Conservation (phyloP, 2,888 invertebrate species). For the Amphiduros pacificus region DNA sequence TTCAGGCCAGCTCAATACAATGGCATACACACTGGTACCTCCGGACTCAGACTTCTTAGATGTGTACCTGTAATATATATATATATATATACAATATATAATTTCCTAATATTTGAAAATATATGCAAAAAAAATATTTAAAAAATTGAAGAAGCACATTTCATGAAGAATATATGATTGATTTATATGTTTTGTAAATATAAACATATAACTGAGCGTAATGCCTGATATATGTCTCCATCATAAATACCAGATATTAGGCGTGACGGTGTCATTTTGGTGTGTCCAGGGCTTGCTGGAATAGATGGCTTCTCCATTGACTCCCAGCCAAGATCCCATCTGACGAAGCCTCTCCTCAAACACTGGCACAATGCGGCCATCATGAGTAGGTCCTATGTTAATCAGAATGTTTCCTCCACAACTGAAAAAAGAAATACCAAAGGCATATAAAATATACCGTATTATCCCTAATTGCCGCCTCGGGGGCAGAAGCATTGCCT, state of each 20-base stretch:
- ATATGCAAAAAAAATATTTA: neutral
- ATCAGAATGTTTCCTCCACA: constrained; percentile 73
- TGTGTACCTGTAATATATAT: constrained; percentile 7
- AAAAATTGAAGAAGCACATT: neutral
- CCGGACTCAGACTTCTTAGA: constrained; percentile 8
- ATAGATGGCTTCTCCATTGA: constrained; percentile 88
- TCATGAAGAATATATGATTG: neutral
- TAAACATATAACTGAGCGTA: neutral
- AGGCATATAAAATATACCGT: too few relatives aligned
- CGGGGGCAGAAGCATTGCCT: too few relatives aligned
- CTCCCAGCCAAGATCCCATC: constrained; percentile 77
- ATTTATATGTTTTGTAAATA: too few relatives aligned
- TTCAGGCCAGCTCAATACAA: constrained; percentile 72
- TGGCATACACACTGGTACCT: constrained; percentile 67
- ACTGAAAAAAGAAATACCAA: constrained; percentile 37
- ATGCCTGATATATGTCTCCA: neutral
- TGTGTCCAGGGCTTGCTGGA: constrained; percentile 74
- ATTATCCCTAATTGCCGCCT: too few relatives aligned
- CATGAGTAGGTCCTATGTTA: constrained; percentile 87
- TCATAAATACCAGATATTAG: constrained; percentile 70
- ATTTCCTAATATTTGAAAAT: too few relatives aligned
- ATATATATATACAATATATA: neutral
- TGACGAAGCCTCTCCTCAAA: constrained; percentile 81
- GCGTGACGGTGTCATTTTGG: constrained; percentile 76
- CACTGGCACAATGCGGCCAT: constrained; percentile 82